Percentiles rank a stretch among this genome's conserved stretches.
These are phyloP conservation scores for Phainopepla nitens DNA, from an alignment of 2,113 vertebrate species.

Conservation along the genomic window DNA sequence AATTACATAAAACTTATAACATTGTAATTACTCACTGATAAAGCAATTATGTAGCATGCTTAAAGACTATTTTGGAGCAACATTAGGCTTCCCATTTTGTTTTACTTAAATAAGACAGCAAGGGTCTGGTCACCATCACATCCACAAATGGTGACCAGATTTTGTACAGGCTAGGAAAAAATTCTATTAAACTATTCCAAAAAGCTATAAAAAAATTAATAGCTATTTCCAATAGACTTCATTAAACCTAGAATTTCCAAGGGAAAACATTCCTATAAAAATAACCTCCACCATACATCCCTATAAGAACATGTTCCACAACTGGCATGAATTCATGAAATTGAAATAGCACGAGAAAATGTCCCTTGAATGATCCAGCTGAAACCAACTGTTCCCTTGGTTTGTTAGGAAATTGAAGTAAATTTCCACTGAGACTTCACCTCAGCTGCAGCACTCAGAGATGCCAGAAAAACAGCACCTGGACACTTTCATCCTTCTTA, in stretches of 20 bases:
- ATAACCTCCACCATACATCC: neutral
- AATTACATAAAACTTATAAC: slow-evolving; percentile 21
- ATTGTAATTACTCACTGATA: slow-evolving; percentile 15
- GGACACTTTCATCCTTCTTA: neutral
- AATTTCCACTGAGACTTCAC: neutral
- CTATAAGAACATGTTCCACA: neutral
- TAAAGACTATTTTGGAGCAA: neutral
- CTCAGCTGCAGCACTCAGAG: neutral
- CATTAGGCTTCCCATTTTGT: neutral
- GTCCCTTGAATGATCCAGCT: neutral
- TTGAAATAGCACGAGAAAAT: neutral
- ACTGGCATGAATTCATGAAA: neutral
- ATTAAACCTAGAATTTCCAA: neutral
- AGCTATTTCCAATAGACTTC: neutral
- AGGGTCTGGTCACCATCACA: neutral
- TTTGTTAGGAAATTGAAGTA: neutral
- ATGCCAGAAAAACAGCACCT: neutral
- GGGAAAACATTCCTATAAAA: neutral
- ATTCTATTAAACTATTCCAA: neutral
- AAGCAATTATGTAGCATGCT: neutral
- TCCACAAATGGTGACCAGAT: neutral
- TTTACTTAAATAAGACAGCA: neutral
- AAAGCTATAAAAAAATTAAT: neutral
- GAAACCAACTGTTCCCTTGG: neutral
- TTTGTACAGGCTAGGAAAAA: neutral